Evolutionary conservation across 2,888 invertebrate species (phyloP).

Genomic region (Tetanocera ferruginea): DNA sequence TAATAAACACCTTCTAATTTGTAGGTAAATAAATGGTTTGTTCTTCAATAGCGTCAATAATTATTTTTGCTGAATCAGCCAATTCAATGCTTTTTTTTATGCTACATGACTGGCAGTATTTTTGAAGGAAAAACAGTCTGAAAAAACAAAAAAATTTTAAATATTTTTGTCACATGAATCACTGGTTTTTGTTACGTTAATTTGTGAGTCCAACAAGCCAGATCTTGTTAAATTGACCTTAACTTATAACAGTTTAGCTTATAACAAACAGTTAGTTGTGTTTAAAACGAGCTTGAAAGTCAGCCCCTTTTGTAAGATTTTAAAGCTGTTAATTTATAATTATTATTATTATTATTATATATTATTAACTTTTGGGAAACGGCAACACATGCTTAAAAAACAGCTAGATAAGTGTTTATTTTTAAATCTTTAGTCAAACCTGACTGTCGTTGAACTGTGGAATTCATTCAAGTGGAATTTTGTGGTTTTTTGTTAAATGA

Average conservation of each 20-base stretch:
- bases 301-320: neutral
- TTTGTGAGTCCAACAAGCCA: no score
- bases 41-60: neutral
- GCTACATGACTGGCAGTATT: neutral
- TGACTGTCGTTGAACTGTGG: no score
- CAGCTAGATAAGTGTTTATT: no score
- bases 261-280: neutral
- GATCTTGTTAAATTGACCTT: no score
- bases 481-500: no score
- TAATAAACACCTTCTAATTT: neutral
- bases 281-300: neutral
- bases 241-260: neutral
- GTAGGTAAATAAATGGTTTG: neutral
- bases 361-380: no score
- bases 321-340: neutral
- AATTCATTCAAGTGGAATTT: no score
- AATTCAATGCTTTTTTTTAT: neutral
- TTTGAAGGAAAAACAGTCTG: no score
- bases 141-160: neutral
- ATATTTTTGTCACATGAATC: conserved; percentile 2
- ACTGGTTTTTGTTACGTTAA: neutral
- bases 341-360: no score
- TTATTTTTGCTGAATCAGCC: neutral
- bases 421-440: no score
- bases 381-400: no score